A percentile compares a stretch with the other conserved stretches of the same genome.
Evolutionary conservation across 2,888 invertebrate genomes (phyloP).

Genomic region (Fragum fragum): DNA sequence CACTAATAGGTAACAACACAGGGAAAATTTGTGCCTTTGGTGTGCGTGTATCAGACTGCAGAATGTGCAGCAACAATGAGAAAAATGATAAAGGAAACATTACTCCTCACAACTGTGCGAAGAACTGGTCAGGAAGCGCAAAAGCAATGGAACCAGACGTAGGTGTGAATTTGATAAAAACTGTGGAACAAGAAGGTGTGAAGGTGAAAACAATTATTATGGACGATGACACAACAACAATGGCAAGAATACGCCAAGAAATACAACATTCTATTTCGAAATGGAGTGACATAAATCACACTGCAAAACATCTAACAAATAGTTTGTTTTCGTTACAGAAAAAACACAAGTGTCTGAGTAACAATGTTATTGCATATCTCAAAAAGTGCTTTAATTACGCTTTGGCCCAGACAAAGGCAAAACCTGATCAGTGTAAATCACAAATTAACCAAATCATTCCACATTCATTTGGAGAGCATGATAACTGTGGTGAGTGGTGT

Average conservation of each 20-base stretch:
- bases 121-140: constrained; percentile 47
- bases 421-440: constrained; percentile 19
- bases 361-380: constrained; percentile 39
- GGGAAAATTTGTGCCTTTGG: constrained; percentile 52
- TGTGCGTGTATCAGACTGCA: constrained; percentile 35
- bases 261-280: constrained; percentile 41
- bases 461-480: constrained; percentile 50
- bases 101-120: constrained; percentile 35
- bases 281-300: constrained; percentile 59
- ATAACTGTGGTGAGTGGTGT: constrained; percentile 44
- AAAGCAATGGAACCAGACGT: constrained; percentile 63
- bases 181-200: constrained; percentile 45
- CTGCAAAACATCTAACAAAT: constrained; percentile 50
- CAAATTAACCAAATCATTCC: constrained; percentile 38
- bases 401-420: constrained; percentile 44
- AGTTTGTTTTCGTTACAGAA: constrained; percentile 50
- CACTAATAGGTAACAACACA: constrained; percentile 42
- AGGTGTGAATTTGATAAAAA: constrained; percentile 38
- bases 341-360: constrained; percentile 51
- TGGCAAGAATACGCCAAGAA: constrained; percentile 38
- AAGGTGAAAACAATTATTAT: constrained; percentile 47
- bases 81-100: constrained; percentile 21
- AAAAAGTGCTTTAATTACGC: constrained; percentile 60
- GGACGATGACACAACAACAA: constrained; percentile 62
- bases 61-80: constrained; percentile 31